Base-by-base conservation (phyloP, 2,888 invertebrate species). In the Furcula furcula region DNA sequence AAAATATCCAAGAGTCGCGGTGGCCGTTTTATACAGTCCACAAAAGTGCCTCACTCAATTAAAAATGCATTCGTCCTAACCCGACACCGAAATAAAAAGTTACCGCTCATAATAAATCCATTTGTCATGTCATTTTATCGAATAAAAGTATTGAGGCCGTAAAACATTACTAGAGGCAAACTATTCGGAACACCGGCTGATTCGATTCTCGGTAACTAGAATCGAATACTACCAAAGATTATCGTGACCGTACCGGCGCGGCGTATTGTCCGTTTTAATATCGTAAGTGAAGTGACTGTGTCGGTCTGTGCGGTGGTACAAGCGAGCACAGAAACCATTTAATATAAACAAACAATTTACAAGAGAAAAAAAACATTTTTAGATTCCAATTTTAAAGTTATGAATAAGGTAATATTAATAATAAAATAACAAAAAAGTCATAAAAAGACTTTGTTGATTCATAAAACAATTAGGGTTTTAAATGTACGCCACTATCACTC, bases 11-110 rank as follows among this genome's bases (percentile, higher is more conserved):
- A 65, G 72, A 78, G 83, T 76, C 76, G 80, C 83, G 79, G 87
- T 84, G 86, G 84, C 82, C 85, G 79, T 78, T 84, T 81, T 77
- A 83, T 83, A 81, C 79, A 86, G 83, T 85, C 83, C 76, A 85
- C 84, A 82, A 85, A 83, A 86, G 84, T 86, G 86, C 78, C 82
- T 81, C 84, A 82, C 84, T 87, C 86, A 87, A 88, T 88, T 87
- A 88, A 88, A 87, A 87, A 87, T 86, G 84, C 88, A 88, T 88
- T 87, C 87, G 84, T 83, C 85, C 86, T 77, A 77, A 80, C 73
- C 79, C 73, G 77, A 76, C 76, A 74, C 62, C 61, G 75, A 74
- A 80, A 79, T 79, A 82, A 85, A 83, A 81, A 68, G 74, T 79
- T 79, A 77, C 82, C 57, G 76, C 82, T 87, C 82, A 86, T 85